Evolutionary conservation across 1,140 invertebrate genomes (phyloP), one percentile per base, ranked within the genome.

Genomic region (Camponotus floridanus): DNA sequence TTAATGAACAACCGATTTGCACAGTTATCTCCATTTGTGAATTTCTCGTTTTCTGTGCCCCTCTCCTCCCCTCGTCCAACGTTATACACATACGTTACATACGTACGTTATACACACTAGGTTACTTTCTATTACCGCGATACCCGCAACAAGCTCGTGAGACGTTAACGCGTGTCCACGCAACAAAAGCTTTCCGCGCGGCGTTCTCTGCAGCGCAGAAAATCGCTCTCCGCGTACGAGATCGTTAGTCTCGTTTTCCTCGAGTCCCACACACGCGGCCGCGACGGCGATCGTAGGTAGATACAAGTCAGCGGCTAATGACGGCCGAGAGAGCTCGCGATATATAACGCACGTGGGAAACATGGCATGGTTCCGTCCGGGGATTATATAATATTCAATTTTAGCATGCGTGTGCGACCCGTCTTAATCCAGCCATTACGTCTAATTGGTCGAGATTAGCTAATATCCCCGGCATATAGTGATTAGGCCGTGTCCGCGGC

Each of bases 401-500:
- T 92, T 89, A 91, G 83, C 85, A 90, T 91, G 87, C 89, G 92
- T 90, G 87, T 88, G 87, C 86, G 88, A 88, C 87, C 87, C 86
- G 88, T 91, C 91, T 91, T 92, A 91, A 92, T 93, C 90, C 91
- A 89, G 73, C 89, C 86, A 92, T 92, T 92, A 91, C 83, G 86
- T 89, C 88, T 93, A 92, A 92, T 93, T 92, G 92, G 88, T 88
- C 86, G 86, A 88, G 87, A 92, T 92, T 92, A 92, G 91, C 89
- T 92, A 91, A 93, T 92, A 92, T 92, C 91, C 87, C 84, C 84
- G 89, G 48, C 18, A 51, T 90, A 91, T 90, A 91, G 87, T 87
- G 90, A 91, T 91, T 91, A 91, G 89, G 87, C 83, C 87, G 90
- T 88, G 90, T 90, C 86, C 90, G 83, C 89, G 90, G 84, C 89